Evolutionary conservation across 2,113 vertebrate genomes (phyloP), one percentile per base, ranked within the genome.

Genomic region (Tautogolabrus adspersus): DNA sequence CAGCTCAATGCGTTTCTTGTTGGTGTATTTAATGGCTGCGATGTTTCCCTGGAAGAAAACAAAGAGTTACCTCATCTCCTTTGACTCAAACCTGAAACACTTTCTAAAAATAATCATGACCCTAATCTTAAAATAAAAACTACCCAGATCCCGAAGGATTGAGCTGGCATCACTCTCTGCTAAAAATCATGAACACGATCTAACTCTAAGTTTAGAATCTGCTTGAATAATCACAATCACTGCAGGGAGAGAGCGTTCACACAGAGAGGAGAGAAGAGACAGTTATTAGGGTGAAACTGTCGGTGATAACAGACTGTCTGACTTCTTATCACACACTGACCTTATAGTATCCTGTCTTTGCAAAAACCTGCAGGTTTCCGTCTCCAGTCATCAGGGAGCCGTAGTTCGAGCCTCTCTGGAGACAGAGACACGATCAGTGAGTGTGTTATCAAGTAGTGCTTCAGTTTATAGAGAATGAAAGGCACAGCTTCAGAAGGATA

Each of bases 261-360:
- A 40, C 38, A 40, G 10, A 44, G 11, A 44, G 7, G 12, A 62
- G n/a, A 62, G 26, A 3, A 62, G 21, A 22, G 3, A 21, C 10
- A 26, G 8, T 40, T 6, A 4, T 6, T 40, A 10, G 10, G 38
- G 10, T 40, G 38, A 38, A 38, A 38, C 37, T 8, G 37, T 42
- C 40, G 5, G 7, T 42, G 40, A 42, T 42, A 0, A 56, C 38
- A 75, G 16, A 49, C 42, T 15, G 10, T 3, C 10, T 11, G 15
- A 16, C 44, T 1, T 47, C 44, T 47, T 5, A 6, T 16, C 46
- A 49, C 22, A 37, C 42, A 12, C 84, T 69, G 10, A 97, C 97
- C 96, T 98, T 99, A 88, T 96, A 98, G 71, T 97, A 98, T 0
- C 96, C 96, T 0, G 97, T 98, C 92, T 97, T 98, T 87, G 97